phyloP scores from a whole-genome alignment of 2,797 vertebrate species.

The Pelochelys cantorii region DNA sequence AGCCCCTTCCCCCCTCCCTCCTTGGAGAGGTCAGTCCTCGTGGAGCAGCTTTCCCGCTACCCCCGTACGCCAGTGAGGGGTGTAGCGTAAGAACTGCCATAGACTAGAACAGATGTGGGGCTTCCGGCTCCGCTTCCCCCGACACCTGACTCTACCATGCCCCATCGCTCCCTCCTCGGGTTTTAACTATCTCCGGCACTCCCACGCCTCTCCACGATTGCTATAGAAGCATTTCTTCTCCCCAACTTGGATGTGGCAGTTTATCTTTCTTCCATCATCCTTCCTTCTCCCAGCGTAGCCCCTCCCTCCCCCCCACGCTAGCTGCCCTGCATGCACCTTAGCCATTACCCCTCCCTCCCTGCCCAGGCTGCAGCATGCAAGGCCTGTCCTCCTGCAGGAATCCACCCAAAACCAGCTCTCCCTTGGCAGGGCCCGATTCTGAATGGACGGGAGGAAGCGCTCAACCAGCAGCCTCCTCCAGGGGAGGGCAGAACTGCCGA shows the following conservation, averaged over 20 bases:
- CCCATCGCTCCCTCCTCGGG: neutral
- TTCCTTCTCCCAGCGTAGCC: neutral
- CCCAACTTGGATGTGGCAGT: neutral
- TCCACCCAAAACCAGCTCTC: neutral
- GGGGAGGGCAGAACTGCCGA: neutral
- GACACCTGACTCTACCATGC: neutral
- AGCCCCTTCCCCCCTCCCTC: neutral
- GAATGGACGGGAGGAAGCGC: rapidly evolving
- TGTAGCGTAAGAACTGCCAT: neutral
- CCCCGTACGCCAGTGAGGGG: neutral
- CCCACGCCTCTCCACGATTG: neutral
- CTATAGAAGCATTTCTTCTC: neutral
- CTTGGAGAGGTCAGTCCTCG: neutral
- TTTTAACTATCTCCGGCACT: neutral
- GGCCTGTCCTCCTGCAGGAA: neutral
- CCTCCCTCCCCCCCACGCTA: neutral
- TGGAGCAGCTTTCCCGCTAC: neutral
- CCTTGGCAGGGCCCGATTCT: rapidly evolving
- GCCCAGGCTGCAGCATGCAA: neutral
- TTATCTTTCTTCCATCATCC: neutral
- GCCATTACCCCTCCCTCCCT: neutral
- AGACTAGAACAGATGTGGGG: neutral
- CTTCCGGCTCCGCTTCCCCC: neutral
- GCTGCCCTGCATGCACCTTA: neutral
- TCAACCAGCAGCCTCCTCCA: neutral